Percentiles rank a stretch among this genome's conserved stretches.
phyloP scores from a whole-genome alignment of 2,888 invertebrate species.

The Spilarctia lutea region DNA sequence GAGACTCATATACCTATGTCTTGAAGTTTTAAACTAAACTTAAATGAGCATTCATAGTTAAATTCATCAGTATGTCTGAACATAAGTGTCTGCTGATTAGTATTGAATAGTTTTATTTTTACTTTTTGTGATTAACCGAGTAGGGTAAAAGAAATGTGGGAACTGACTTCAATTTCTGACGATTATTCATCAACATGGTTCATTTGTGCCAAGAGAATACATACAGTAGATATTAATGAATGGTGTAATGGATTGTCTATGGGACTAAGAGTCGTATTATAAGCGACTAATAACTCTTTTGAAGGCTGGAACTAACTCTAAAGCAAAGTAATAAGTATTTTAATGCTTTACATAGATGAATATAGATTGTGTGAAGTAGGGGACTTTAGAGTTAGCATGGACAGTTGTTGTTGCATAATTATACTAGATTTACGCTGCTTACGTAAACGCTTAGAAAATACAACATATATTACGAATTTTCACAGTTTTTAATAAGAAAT shows the following conservation, averaged over 20 bases:
- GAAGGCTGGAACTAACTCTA: conserved; percentile 5
- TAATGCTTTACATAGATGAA: conserved; percentile 23
- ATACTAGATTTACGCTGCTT: background rate
- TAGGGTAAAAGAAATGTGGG: conserved; percentile 24
- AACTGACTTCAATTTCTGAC: conserved; percentile 22
- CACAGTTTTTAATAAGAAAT: too few relatives aligned
- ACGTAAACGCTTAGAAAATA: background rate
- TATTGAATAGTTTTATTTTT: conserved; percentile 48
- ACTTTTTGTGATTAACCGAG: conserved; percentile 27
- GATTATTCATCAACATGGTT: conserved; percentile 19
- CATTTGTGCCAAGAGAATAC: conserved; percentile 17
- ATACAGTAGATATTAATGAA: conserved; percentile 20
- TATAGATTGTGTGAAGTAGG: conserved; percentile 16
- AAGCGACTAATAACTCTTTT: conserved; percentile 8
- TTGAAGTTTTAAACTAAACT: conserved; percentile 44
- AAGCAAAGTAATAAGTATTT: conserved; percentile 21
- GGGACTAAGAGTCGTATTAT: conserved; percentile 12
- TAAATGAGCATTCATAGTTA: conserved; percentile 59
- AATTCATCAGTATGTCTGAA: conserved; percentile 53
- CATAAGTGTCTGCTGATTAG: conserved; percentile 54
- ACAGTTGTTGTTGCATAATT: background rate
- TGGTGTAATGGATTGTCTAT: conserved; percentile 11
- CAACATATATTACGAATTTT: background rate
- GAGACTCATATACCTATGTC: conserved; percentile 45
- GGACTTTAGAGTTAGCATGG: conserved; percentile 1